These are phyloP conservation scores for Anguilla japonica DNA, from an alignment of 2,113 vertebrate species.

Conservation along the genomic window DNA sequence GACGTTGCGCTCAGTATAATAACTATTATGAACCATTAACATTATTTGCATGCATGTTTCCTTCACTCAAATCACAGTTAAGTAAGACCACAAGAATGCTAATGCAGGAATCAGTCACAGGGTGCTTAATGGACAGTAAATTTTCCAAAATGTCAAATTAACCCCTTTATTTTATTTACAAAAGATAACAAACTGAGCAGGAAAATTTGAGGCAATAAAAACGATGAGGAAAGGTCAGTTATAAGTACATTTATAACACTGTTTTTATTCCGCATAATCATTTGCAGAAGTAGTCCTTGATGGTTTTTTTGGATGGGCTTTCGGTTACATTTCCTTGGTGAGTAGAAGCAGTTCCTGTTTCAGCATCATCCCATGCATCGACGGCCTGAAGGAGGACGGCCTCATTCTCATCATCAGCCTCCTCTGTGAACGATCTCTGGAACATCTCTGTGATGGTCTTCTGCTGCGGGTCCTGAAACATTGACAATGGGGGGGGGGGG, in stretches of 20 bases:
- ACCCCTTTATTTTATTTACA: slow-evolving; percentile 11
- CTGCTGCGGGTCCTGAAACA: slow-evolving; percentile 72
- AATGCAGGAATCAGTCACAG: not conserved
- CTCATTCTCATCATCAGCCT: slow-evolving; percentile 53
- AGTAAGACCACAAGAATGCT: too few species aligned
- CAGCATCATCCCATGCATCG: slow-evolving; percentile 65
- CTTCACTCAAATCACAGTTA: too few species aligned
- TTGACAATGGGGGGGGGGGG: not conserved
- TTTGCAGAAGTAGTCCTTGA: slow-evolving; percentile 56
- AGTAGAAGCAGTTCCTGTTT: slow-evolving; percentile 38
- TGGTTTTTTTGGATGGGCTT: slow-evolving; percentile 62
- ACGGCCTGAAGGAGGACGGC: slow-evolving; percentile 66
- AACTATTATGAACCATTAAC: too few species aligned
- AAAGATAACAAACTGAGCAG: not conserved
- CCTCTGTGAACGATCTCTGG: slow-evolving; percentile 75
- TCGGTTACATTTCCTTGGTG: slow-evolving; percentile 29
- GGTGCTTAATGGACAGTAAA: not conserved
- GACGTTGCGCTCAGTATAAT: too few species aligned
- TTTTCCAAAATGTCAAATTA: not conserved
- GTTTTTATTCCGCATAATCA: slow-evolving; percentile 24
- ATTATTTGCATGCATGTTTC: too few species aligned
- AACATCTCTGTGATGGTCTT: slow-evolving; percentile 82
- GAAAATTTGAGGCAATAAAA: not conserved
- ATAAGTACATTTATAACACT: not conserved
- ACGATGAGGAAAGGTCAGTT: not conserved